Evolutionary conservation across 1,140 invertebrate species (phyloP).

Genomic region (Hylyphantes graminicola): DNA sequence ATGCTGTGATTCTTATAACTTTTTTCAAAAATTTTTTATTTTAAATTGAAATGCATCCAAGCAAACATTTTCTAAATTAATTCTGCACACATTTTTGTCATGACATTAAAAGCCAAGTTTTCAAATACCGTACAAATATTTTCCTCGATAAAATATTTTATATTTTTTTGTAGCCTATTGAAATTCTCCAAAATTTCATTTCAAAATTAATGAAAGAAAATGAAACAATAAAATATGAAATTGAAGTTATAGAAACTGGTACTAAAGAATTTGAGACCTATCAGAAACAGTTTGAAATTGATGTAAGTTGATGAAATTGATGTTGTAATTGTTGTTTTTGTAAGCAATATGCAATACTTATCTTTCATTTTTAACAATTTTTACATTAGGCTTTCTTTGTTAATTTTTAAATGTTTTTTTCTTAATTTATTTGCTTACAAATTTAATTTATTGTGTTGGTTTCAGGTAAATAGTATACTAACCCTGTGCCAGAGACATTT

Average conservation of each 20-base stretch:
- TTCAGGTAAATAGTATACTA: background rate
- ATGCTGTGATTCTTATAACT: too few relatives aligned
- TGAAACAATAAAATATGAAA: background rate
- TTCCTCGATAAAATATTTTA: background rate
- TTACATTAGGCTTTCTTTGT: background rate
- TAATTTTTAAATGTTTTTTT: background rate
- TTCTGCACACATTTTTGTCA: background rate
- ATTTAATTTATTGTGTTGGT: background rate
- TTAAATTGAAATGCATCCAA: too few relatives aligned
- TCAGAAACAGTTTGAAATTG: background rate
- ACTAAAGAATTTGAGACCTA: background rate
- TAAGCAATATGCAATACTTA: background rate
- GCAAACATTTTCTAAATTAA: background rate
- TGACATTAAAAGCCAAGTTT: background rate
- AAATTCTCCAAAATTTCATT: background rate
- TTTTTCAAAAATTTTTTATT: too few relatives aligned
- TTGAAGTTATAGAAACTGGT: background rate
- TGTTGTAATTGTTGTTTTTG: too few relatives aligned
- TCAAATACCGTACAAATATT: background rate
- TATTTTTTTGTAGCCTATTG: conserved; percentile 6
- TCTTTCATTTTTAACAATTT: background rate
- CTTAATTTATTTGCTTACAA: background rate
- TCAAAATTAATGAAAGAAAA: background rate
- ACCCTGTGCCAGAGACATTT: background rate
- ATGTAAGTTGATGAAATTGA: too few relatives aligned